phyloP scores from a whole-genome alignment of 2,797 vertebrate species.

The Hemitrygon akajei region DNA sequence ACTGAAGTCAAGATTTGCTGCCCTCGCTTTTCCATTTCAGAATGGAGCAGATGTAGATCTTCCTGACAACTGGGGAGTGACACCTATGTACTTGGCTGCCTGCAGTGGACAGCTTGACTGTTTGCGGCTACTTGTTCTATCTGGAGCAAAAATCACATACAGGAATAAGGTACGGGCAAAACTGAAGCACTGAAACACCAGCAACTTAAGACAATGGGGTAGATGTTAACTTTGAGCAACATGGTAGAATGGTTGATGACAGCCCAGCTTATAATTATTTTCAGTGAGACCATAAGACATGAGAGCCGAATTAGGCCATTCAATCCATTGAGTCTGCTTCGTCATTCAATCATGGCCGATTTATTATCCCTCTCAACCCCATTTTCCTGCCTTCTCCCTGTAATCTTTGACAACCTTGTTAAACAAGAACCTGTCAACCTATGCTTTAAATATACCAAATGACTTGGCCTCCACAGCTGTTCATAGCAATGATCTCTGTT shows the following conservation, averaged over 20 bases:
- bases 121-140: constrained; percentile 47
- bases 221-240: not conserved
- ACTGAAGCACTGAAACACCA: not conserved
- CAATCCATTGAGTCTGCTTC: too few species aligned
- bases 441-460: too few species aligned
- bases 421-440: too few species aligned
- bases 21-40: constrained; percentile 39
- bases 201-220: not conserved
- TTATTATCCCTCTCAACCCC: too few species aligned
- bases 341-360: too few species aligned
- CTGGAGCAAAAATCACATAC: constrained; percentile 47
- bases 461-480: too few species aligned
- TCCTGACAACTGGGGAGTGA: constrained; percentile 50
- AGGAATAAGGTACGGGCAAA: constrained; percentile 47
- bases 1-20: not conserved
- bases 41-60: constrained; percentile 49
- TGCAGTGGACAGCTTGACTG: constrained; percentile 50
- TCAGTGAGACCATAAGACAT: not conserved
- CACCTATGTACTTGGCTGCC: constrained; percentile 49
- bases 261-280: not conserved
- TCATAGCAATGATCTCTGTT: too few species aligned
- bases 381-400: too few species aligned
- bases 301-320: too few species aligned
- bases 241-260: not conserved
- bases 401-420: too few species aligned